phyloP scores from a whole-genome alignment of 2,888 invertebrate genomes.

The Cephus rjabovi region DNA sequence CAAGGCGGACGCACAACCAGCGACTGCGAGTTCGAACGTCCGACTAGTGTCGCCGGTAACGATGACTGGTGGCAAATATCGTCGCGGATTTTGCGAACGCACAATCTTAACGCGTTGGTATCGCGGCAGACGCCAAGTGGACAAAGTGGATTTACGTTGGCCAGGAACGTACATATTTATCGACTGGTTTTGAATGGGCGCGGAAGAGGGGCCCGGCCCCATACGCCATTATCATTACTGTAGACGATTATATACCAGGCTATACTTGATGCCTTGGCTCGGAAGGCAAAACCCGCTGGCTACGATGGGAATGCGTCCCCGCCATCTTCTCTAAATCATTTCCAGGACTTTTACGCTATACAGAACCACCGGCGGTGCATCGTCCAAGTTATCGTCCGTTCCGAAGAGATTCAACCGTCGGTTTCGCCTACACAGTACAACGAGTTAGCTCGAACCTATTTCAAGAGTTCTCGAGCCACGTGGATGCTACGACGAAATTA shows the following conservation, averaged over 20 bases:
- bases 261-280: slow-evolving; percentile 16
- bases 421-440: too few relatives aligned
- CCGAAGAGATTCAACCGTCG: slow-evolving; percentile 1
- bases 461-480: too few relatives aligned
- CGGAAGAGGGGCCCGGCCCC: slow-evolving; percentile 6
- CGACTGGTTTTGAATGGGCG: slow-evolving; percentile 48
- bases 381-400: slow-evolving; percentile 42
- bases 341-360: slow-evolving; percentile 27
- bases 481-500: too few relatives aligned
- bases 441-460: too few relatives aligned
- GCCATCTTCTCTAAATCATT: slow-evolving; percentile 44
- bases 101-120: too few relatives aligned
- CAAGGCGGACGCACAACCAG: too few relatives aligned
- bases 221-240: slow-evolving; percentile 38
- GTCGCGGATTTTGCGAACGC: too few relatives aligned
- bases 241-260: slow-evolving; percentile 31
- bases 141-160: slow-evolving; percentile 52
- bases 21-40: too few relatives aligned
- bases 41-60: too few relatives aligned
- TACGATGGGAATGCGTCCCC: slow-evolving; percentile 30
- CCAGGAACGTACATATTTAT: slow-evolving; percentile 50
- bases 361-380: slow-evolving; percentile 29
- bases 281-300: slow-evolving; percentile 14
- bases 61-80: too few relatives aligned
- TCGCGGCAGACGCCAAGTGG: slow-evolving; percentile 14